These are phyloP conservation scores for Cephalotes varians DNA, from an alignment of 2,888 invertebrate species.

Conservation along the genomic window DNA sequence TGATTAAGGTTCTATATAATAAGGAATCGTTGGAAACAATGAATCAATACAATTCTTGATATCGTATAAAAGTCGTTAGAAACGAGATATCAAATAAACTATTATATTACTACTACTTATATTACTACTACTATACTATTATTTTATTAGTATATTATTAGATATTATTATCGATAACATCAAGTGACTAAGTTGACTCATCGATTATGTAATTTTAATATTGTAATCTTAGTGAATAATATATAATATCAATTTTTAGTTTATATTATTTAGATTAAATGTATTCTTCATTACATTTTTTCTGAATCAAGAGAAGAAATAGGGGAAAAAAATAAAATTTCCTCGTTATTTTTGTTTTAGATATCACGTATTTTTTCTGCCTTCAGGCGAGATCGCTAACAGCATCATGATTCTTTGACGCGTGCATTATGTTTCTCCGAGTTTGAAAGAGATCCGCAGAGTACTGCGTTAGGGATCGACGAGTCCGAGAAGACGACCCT, in stretches of 20 bases:
- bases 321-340: background rate
- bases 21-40: background rate
- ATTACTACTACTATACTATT: too few species aligned
- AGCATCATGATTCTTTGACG: background rate
- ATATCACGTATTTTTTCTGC: background rate
- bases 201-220: background rate
- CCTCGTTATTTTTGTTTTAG: background rate
- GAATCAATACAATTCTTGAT: background rate
- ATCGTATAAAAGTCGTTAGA: background rate
- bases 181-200: background rate
- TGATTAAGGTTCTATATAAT: slow-evolving; percentile 27
- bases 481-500: slow-evolving; percentile 24
- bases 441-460: slow-evolving; percentile 14
- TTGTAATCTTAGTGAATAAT: background rate
- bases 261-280: background rate
- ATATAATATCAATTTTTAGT: background rate
- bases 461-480: slow-evolving; percentile 17
- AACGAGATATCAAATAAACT: background rate
- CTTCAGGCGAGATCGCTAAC: background rate
- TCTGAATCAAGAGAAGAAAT: background rate
- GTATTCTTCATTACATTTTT: background rate
- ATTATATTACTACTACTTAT: too few species aligned
- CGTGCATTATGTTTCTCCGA: slow-evolving; percentile 13
- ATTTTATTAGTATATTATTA: too few species aligned
- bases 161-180: background rate